Conservation (phyloP, 35 echinoderm and acorn worm species). For the Ptychodera flava region DNA sequence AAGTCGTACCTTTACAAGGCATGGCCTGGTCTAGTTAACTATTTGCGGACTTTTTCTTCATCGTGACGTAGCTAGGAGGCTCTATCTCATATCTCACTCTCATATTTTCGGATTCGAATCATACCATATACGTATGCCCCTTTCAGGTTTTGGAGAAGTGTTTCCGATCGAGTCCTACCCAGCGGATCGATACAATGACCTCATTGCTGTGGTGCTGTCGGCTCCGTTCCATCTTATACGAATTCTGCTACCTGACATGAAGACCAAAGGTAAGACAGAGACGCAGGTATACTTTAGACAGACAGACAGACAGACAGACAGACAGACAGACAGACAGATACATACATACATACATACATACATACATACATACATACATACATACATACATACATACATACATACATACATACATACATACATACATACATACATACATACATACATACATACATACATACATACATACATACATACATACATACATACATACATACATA, state of each 20-base stretch:
- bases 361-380: not conserved
- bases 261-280: not conserved
- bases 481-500: not conserved
- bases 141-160: not conserved
- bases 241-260: not conserved
- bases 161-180: not conserved
- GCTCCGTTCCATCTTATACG: not conserved
- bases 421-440: not conserved
- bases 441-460: not conserved
- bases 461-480: not conserved
- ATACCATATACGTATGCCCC: too few relatives aligned
- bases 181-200: not conserved
- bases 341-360: not conserved
- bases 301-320: too few relatives aligned
- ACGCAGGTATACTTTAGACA: too few relatives aligned
- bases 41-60: too few relatives aligned
- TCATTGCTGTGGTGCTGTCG: not conserved
- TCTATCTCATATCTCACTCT: too few relatives aligned
- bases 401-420: not conserved
- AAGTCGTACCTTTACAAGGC: too few relatives aligned
- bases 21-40: too few relatives aligned
- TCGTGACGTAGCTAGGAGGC: too few relatives aligned
- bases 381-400: not conserved
- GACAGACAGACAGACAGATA: too few relatives aligned
- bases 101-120: too few relatives aligned